phyloP scores from a whole-genome alignment of 1,140 invertebrate species.

The Hylaeus anthracinus region DNA sequence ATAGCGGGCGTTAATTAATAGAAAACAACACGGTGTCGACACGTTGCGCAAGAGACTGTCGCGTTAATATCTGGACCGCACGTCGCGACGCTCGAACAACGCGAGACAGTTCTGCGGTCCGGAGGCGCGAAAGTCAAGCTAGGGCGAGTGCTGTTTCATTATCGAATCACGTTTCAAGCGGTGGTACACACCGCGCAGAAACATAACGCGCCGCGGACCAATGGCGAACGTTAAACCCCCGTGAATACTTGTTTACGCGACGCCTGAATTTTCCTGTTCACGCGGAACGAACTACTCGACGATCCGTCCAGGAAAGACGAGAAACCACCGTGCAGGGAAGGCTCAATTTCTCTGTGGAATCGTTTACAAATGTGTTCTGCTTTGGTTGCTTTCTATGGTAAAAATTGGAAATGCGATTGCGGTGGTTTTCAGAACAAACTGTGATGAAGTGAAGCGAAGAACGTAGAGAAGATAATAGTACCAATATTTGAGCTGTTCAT shows the following conservation, averaged over 20 bases:
- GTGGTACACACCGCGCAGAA: constrained; percentile 19
- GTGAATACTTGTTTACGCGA: neutral
- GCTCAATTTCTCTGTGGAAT: neutral
- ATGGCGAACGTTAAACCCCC: constrained; percentile 13
- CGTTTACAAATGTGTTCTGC: neutral
- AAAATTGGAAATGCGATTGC: too few relatives aligned
- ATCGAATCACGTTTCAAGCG: constrained; percentile 61
- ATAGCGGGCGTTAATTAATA: constrained; percentile 14
- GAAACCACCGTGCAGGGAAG: neutral
- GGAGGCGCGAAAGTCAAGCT: constrained; percentile 43
- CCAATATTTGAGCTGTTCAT: too few relatives aligned
- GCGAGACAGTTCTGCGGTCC: constrained; percentile 21
- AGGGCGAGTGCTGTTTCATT: constrained; percentile 56
- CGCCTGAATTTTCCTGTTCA: neutral
- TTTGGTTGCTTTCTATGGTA: too few relatives aligned
- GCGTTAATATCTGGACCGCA: constrained; percentile 32
- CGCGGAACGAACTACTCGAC: too few relatives aligned
- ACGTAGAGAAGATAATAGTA: too few relatives aligned
- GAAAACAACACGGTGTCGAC: constrained; percentile 4
- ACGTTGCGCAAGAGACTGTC: neutral
- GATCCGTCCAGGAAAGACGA: neutral
- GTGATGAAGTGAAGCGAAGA: too few relatives aligned
- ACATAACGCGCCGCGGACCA: constrained; percentile 28
- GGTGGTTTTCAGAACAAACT: too few relatives aligned
- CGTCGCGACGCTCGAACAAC: constrained; percentile 26